phyloP scores from a whole-genome alignment of 1,140 invertebrate genomes.

The Mactra quadrangularis region DNA sequence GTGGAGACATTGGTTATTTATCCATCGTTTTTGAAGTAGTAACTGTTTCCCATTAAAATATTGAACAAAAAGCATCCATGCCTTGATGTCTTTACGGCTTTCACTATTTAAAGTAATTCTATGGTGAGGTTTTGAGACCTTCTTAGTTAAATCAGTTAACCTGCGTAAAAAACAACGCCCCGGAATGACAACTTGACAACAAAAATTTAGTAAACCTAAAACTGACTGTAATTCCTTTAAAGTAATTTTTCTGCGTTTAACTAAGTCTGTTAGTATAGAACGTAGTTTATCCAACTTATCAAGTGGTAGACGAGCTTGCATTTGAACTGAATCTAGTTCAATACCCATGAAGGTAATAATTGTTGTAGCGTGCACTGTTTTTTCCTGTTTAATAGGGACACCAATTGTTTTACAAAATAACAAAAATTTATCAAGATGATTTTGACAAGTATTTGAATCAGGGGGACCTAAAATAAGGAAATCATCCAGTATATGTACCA shows the following conservation, averaged over 20 bases:
- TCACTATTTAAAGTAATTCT: conserved; percentile 45
- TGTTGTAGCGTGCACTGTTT: conserved; percentile 8
- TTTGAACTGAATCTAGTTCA: conserved; percentile 38
- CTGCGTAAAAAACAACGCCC: conserved; percentile 55
- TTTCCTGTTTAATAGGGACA: conserved; percentile 37
- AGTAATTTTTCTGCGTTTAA: conserved; percentile 1
- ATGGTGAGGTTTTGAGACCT: conserved; percentile 53
- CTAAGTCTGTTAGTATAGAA: background rate
- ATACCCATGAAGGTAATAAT: conserved; percentile 41
- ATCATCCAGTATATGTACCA: conserved; percentile 50
- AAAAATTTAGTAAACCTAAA: conserved; percentile 56
- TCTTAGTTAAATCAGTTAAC: conserved; percentile 48
- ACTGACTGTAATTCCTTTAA: conserved; percentile 55
- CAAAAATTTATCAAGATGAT: conserved; percentile 31
- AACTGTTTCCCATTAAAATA: conserved; percentile 57
- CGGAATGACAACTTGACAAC: conserved; percentile 46
- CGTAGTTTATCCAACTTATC: conserved; percentile 39
- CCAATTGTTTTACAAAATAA: conserved; percentile 16
- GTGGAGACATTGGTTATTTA: conserved; percentile 22
- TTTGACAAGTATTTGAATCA: conserved; percentile 8
- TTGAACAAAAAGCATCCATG: conserved; percentile 37
- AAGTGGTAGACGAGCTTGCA: conserved; percentile 37
- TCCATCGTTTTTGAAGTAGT: conserved; percentile 28
- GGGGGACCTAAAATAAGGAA: conserved; percentile 52
- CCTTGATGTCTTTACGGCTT: conserved; percentile 11